Evolutionary conservation across 2,797 vertebrate genomes (phyloP), one percentile per base, ranked within the genome.

Genomic region (Sebastes jordani): DNA sequence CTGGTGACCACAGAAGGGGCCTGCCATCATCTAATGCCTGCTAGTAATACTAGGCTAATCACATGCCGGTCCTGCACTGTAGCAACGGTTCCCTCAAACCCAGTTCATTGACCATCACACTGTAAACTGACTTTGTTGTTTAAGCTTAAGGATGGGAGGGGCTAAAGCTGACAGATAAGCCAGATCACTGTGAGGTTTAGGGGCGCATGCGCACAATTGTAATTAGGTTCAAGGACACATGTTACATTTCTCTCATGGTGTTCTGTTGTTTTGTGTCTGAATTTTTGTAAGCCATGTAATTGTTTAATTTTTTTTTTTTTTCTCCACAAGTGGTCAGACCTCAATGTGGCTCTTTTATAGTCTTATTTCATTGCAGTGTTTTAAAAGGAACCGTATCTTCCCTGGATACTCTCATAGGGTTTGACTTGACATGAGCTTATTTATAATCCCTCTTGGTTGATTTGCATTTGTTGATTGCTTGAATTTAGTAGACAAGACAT

Each of bases 181-280:
- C 94, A 95, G 95, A 95, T 96, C 95, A 93, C 93, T 77, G 83
- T 30, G 55, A 82, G 84, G 46, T 87, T 75, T 64, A 76, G 62
- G 11, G 76, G 88, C 90, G 90, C 94, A 94, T 95, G 95, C 83
- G 91, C 91, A 25, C 58, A 81, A 89, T 85, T 75, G 78, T 95
- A 93, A 95, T 95, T 95, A 93, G 89, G 86, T 93, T 95, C 94
- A 96, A 96, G 95, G 95, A 94, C 94, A 93, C 86, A 82, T 85
- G 82, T 89, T 92, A 49, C 82, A 83, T 88, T 92, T 93, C 89
- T 92, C 82, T 80, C 85, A 82, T 76, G 71, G 46, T 83, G 60
- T 71, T 87, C 76, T 75, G 64, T 80, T 71, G 30, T 25, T 73
- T 30, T 72, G 42, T 74, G 30, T 63, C 13, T 0, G 22, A 55